Evolutionary conservation across 2,888 invertebrate genomes (phyloP).

Genomic region (Cantharis lateralis): DNA sequence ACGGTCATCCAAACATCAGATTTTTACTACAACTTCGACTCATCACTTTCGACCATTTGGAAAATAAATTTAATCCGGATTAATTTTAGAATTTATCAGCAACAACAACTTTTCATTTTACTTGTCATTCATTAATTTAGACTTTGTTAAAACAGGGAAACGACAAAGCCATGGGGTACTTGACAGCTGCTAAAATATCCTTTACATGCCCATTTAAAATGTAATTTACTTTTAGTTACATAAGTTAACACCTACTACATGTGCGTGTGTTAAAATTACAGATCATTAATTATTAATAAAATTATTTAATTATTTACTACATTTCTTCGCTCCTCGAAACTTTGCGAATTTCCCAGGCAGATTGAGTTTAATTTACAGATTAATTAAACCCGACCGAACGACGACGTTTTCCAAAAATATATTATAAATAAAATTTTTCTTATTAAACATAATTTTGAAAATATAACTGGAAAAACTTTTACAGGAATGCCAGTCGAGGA

Average conservation of each 20-base stretch:
- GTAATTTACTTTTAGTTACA: background rate
- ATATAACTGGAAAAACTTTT: background rate
- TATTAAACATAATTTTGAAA: background rate
- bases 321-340: background rate
- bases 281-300: background rate
- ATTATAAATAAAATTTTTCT: background rate
- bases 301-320: background rate
- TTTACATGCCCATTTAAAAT: constrained; percentile 4
- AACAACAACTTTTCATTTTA: background rate
- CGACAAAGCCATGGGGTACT: constrained; percentile 1
- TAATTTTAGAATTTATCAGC: background rate
- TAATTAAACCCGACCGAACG: background rate
- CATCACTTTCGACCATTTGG: background rate
- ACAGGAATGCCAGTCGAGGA: background rate
- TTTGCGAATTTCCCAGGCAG: background rate
- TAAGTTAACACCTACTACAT: background rate
- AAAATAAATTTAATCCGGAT: background rate
- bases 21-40: background rate
- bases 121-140: constrained; percentile 1
- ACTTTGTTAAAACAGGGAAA: background rate
- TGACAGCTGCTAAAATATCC: constrained; percentile 3
- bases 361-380: background rate
- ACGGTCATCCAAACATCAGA: constrained; percentile 14
- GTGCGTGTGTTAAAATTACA: background rate
- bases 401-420: background rate